Conservation (phyloP, 2,797 vertebrate species). For the Sebastes itinus region DNA sequence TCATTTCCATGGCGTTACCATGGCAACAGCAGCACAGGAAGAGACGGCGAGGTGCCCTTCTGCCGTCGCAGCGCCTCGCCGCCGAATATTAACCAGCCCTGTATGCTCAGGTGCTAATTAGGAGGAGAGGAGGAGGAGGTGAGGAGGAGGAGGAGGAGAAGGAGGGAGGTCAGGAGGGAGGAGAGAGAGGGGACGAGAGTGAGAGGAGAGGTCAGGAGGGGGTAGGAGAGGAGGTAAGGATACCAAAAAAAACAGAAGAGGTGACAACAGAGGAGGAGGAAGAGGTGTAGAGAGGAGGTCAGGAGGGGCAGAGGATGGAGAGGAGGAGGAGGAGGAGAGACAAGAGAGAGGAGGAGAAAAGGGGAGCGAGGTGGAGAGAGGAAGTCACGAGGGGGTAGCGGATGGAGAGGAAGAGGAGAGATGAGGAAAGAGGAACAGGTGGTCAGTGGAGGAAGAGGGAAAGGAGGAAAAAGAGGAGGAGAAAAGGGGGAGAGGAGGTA, state of each 20-base stretch:
- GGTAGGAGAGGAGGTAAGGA: background rate
- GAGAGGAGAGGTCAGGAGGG: slow-evolving; percentile 5
- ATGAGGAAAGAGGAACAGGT: background rate
- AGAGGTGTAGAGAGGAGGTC: too few relatives aligned
- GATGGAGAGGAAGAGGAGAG: background rate
- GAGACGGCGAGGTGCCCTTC: slow-evolving; percentile 80
- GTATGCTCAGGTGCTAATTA: slow-evolving; percentile 83
- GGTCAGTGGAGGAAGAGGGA: too few relatives aligned
- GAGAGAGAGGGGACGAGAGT: background rate
- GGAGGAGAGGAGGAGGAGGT: slow-evolving; percentile 41
- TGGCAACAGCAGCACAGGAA: slow-evolving; percentile 83
- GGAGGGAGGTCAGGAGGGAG: slow-evolving; percentile 34
- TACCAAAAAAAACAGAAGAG: too few relatives aligned
- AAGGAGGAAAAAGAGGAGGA: too few relatives aligned
- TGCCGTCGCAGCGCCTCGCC: slow-evolving; percentile 73
- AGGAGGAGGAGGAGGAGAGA: background rate
- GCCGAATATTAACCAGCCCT: slow-evolving; percentile 88
- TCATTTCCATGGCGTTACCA: slow-evolving; percentile 90
- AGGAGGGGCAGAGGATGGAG: background rate
- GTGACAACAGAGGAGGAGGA: background rate
- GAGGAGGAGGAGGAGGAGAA: background rate
- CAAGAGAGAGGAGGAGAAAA: background rate
- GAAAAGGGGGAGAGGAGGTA: background rate
- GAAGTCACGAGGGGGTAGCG: background rate
- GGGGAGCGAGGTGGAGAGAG: background rate